Base-by-base conservation (phyloP, 2,888 invertebrate species). In the Volucella inanis region DNA sequence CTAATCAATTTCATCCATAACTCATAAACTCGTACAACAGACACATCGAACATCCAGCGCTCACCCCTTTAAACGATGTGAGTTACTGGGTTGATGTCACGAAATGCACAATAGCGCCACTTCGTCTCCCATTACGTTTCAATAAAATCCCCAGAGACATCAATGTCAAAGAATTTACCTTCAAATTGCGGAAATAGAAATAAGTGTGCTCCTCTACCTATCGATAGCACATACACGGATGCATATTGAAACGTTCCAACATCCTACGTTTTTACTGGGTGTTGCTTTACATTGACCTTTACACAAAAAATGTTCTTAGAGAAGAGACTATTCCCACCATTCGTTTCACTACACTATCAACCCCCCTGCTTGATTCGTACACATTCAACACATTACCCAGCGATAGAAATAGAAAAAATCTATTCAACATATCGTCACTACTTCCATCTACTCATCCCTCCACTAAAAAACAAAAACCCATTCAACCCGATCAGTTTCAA, bases 111-210 rank as follows among this genome's bases (percentile, higher is more conserved):
- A 65, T 64, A 76, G 64, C 72, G 79, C 70, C 64, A 75, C 41
- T 47, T 14, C 3, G 83, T 83, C 79, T 80, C 49, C 18, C 49
- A 78, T 49, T 54, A 47, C 14, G 38, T 15, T 57, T 12, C 1
- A 45, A n/a, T 14, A 49, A 49, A 8, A 11, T 14, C 74, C 15
- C 38, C 65, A 76, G 54, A 61, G 52, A 45, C 59, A 43, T 31
- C 65, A 83, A 62, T 79, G 83, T 70, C 70, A 75, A n/a, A 72
- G 52, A 74, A 64, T 43, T 72, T 49, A 78, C 72, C 67, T 49
- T 62, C 67, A 38, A 54, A 41, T 72, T 18, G 15, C 3, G 8
- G 22, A 47, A 18, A n/a, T 11, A 61, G 43, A 57, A 61, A 31
- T 31, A 31, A 31, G 31, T n/a, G 10, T 31, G 52, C 18, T 47